Evolutionary conservation across 2,797 vertebrate genomes (phyloP).

Genomic region (Phalloptychus januarius): DNA sequence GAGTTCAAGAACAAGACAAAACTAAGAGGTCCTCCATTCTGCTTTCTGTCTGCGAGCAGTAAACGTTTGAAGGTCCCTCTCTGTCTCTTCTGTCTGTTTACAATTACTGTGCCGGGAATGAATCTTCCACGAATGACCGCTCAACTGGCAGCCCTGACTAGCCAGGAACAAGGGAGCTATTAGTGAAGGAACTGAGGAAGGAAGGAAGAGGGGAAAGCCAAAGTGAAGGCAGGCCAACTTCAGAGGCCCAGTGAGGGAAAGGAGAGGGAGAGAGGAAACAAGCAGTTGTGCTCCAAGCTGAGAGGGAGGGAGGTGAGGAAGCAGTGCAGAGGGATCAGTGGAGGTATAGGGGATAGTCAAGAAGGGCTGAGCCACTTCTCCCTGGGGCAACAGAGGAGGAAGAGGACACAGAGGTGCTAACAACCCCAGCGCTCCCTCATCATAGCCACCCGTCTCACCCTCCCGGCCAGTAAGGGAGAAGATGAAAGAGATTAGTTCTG

Average conservation of each 20-base stretch:
- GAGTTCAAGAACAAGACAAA: slow-evolving; percentile 21
- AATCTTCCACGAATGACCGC: slow-evolving; percentile 86
- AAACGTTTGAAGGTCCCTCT: slow-evolving; percentile 40
- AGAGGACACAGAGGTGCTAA: slow-evolving; percentile 31
- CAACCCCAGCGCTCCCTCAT: slow-evolving; percentile 34
- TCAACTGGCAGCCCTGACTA: slow-evolving; percentile 85
- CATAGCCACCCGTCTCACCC: slow-evolving; percentile 11
- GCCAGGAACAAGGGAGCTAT: slow-evolving; percentile 88
- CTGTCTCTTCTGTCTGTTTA: slow-evolving; percentile 79
- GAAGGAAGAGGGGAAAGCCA: slow-evolving; percentile 89
- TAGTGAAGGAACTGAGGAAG: slow-evolving; percentile 85
- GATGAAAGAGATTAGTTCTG: slow-evolving; percentile 79
- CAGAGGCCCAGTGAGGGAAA: slow-evolving; percentile 67
- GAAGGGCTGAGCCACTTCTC: slow-evolving; percentile 70
- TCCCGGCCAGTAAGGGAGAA: slow-evolving; percentile 47
- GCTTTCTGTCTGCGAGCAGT: slow-evolving; percentile 50
- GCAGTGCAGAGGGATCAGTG: slow-evolving; percentile 47
- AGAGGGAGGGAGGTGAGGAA: slow-evolving; percentile 53
- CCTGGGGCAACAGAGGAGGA: slow-evolving; percentile 68
- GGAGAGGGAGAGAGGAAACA: slow-evolving; percentile 50
- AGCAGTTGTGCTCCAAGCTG: slow-evolving; percentile 61
- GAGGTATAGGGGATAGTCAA: slow-evolving; percentile 54
- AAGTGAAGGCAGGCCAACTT: slow-evolving; percentile 82
- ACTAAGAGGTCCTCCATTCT: slow-evolving; percentile 35
- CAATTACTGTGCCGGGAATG: slow-evolving; percentile 87